Evolutionary conservation across 2,888 invertebrate genomes (phyloP).

Genomic region (Sericinus montela): DNA sequence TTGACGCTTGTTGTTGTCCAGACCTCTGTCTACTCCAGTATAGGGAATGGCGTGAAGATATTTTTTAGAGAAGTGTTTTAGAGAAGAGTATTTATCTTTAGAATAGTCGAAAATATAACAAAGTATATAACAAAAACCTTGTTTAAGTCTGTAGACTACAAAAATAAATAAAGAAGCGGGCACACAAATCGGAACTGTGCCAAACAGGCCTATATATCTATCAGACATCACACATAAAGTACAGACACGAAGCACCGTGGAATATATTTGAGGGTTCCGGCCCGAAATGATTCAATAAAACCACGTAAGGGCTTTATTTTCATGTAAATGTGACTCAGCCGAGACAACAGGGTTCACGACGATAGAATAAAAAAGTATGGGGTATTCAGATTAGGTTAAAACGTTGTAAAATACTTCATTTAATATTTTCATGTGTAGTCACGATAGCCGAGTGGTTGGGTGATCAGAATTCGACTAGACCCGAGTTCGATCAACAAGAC

Average conservation of each 20-base stretch:
- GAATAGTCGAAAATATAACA: too few relatives aligned
- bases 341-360: neutral
- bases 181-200: neutral
- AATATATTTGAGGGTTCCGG: conserved; percentile 17
- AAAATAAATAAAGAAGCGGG: neutral
- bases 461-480: too few relatives aligned
- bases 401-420: neutral
- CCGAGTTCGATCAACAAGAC: too few relatives aligned
- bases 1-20: too few relatives aligned
- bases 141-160: too few relatives aligned
- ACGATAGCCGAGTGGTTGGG: too few relatives aligned
- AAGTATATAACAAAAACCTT: too few relatives aligned
- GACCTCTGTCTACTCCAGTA: too few relatives aligned
- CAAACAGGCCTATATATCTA: conserved; percentile 23
- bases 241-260: conserved; percentile 19
- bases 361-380: neutral
- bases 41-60: too few relatives aligned
- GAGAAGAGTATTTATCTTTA: too few relatives aligned
- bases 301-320: conserved; percentile 35
- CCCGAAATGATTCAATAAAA: conserved; percentile 39
- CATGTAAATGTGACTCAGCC: conserved; percentile 29
- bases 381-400: neutral
- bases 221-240: conserved; percentile 21
- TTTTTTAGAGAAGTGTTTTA: too few relatives aligned
- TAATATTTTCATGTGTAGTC: too few relatives aligned